Base-by-base conservation (phyloP, 2,888 invertebrate species). In the Hydrotaea diabolus region DNA sequence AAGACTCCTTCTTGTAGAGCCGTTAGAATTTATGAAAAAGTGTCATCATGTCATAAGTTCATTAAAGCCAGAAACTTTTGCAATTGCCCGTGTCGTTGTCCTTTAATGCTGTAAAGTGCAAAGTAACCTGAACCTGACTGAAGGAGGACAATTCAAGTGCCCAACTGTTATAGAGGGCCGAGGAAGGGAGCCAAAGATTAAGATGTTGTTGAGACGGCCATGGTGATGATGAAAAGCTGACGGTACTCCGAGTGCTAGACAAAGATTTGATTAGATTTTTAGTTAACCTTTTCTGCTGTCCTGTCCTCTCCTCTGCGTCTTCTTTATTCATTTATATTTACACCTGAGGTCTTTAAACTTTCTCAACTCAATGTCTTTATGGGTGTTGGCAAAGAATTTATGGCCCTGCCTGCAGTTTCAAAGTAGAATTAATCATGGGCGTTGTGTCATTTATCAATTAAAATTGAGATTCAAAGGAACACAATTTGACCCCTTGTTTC, bases 31-130 rank as follows among this genome's bases (percentile, higher is more conserved):
- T n/a, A 17, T 31, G 15, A 7, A 31, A 31, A 53, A 71, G 49
- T 71, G 71, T 71, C 71, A 71, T 69, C 69, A 49, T 71, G 53
- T 26, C 53, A 71, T 53, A 71, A 71, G 53, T 71, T 71, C 49
- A 31, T 26, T 71, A n/a, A 49, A 49, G 49, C n/a, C 46, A 53
- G 31, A 69, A 71, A 71, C 53, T 71, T 71, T 71, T 71, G 15
- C 71, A 71, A 53, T 71, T 71, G 53, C 49, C 71, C 53, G 71
- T 31, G 26, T 23, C 59, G 59, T 26, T 59, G 13, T 11, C 2
- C 21, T 57, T 5, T 23, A n/a, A n/a, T n/a, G n/a, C n/a, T 19
- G 4, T 57, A 21, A 17, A 53, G 19, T 55, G 55, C 21, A 11
- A 19, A 19, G 55, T 55, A 55, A 55, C 17, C 23, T 19, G 3